These are phyloP conservation scores for Olivierus martensii DNA, from an alignment of 1,140 invertebrate genomes.

Conservation along the genomic window DNA sequence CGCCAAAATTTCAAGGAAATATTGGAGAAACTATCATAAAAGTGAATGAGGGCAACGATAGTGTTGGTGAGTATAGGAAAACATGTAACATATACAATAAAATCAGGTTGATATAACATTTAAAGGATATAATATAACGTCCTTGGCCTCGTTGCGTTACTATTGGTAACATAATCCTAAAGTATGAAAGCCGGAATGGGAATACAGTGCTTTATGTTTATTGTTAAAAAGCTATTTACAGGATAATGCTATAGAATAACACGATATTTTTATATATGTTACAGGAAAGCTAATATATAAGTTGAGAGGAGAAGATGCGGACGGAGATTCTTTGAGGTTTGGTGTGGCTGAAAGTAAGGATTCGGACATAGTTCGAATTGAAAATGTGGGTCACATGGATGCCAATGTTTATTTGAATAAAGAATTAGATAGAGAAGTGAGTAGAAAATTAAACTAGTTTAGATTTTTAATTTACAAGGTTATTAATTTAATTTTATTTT, in stretches of 20 bases:
- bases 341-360: conserved; percentile 59
- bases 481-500: no score
- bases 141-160: neutral
- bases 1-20: conserved; percentile 15
- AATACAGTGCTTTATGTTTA: neutral
- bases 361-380: conserved; percentile 67
- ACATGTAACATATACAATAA: neutral
- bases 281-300: conserved; percentile 63
- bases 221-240: neutral
- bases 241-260: neutral
- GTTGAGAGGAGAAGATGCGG: conserved; percentile 62
- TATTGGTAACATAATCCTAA: neutral
- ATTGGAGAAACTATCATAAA: conserved; percentile 22
- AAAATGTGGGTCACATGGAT: conserved; percentile 60
- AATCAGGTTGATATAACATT: neutral
- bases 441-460: neutral
- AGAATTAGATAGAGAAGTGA: conserved; percentile 76
- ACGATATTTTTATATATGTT: neutral
- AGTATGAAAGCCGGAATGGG: neutral
- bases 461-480: no score
- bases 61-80: conserved; percentile 11
- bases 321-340: conserved; percentile 68
- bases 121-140: neutral
- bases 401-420: conserved; percentile 76
- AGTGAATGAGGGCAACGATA: conserved; percentile 22